A percentile compares a stretch with the other conserved stretches of the same genome.
Evolutionary conservation across 2,797 vertebrate genomes (phyloP).

Genomic region (Acipenser transmontanus): DNA sequence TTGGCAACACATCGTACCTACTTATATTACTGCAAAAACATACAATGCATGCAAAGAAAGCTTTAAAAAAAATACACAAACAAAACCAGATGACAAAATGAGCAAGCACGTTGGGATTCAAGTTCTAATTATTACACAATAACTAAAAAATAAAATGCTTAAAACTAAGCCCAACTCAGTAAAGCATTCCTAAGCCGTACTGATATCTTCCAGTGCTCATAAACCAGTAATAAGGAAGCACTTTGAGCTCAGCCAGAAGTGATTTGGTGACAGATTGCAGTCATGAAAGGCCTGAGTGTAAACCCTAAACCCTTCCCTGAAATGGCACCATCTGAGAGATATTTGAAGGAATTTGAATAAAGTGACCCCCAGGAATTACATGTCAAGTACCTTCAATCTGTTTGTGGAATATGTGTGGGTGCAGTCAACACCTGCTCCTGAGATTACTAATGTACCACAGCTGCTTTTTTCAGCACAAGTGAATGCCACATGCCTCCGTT

Average conservation of each 20-base stretch:
- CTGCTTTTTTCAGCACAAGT: constrained; percentile 8
- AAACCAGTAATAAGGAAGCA: constrained; percentile 11
- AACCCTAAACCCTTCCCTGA: constrained; percentile 28
- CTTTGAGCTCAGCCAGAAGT: constrained; percentile 15
- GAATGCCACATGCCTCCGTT: background rate
- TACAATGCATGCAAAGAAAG: background rate
- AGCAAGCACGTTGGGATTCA: background rate
- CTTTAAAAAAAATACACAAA: background rate
- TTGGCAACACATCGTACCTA: constrained; percentile 11
- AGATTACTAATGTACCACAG: constrained; percentile 24
- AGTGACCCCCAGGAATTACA: constrained; percentile 28
- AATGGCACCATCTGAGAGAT: constrained; percentile 38
- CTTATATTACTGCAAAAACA: constrained; percentile 21
- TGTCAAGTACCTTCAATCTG: constrained; percentile 32
- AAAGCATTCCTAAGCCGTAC: background rate
- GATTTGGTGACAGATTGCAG: constrained; percentile 20
- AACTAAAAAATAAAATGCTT: too few species aligned
- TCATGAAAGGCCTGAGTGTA: constrained; percentile 29
- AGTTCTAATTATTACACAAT: background rate
- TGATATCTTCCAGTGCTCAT: background rate
- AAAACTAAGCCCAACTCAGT: background rate
- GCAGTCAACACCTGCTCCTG: constrained; percentile 28
- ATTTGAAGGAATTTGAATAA: constrained; percentile 35
- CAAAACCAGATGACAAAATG: background rate
- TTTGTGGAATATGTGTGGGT: constrained; percentile 33